A percentile compares a stretch with the other conserved stretches of the same genome.
These are phyloP conservation scores for Carassius gibelio DNA, from an alignment of 2,113 vertebrate genomes.

Conservation along the genomic window DNA sequence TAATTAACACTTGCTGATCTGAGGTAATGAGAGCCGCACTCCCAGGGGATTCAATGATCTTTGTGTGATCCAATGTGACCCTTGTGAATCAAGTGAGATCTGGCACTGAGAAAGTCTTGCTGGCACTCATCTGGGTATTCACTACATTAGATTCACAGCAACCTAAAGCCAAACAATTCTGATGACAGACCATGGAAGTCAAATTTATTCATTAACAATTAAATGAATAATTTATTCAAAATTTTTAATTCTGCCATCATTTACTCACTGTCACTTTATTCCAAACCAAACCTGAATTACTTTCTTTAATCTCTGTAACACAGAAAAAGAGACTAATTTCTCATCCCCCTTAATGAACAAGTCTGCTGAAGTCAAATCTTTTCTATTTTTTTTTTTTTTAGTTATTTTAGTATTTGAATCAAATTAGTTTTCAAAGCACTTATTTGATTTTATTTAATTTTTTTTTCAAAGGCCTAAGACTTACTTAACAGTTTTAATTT, in stretches of 20 bases:
- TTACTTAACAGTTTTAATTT: too few relatives aligned
- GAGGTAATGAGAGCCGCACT: conserved; percentile 84
- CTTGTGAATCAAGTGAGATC: neutral
- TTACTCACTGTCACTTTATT: neutral
- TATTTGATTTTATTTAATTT: too few relatives aligned
- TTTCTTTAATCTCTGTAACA: too few relatives aligned
- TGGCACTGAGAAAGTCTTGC: conserved; percentile 4
- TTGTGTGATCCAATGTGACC: conserved; percentile 53
- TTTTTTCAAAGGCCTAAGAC: too few relatives aligned
- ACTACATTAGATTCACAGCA: neutral
- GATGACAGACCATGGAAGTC: neutral
- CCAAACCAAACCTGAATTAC: too few relatives aligned
- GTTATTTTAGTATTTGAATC: too few relatives aligned
- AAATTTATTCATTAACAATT: neutral
- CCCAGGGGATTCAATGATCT: conserved; percentile 82
- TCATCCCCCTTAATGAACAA: too few relatives aligned
- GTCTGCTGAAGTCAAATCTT: too few relatives aligned
- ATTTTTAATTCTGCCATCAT: neutral
- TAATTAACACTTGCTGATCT: conserved; percentile 90
- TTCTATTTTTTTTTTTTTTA: too few relatives aligned
- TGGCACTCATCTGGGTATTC: conserved; percentile 29
- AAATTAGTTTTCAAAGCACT: too few relatives aligned
- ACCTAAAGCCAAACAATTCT: too few relatives aligned
- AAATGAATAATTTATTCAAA: neutral
- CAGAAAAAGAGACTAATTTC: too few relatives aligned